Percentiles rank a stretch among this genome's conserved stretches.
Evolutionary conservation across 2,797 vertebrate species (phyloP).

Genomic region (Halcyon leucocephala): DNA sequence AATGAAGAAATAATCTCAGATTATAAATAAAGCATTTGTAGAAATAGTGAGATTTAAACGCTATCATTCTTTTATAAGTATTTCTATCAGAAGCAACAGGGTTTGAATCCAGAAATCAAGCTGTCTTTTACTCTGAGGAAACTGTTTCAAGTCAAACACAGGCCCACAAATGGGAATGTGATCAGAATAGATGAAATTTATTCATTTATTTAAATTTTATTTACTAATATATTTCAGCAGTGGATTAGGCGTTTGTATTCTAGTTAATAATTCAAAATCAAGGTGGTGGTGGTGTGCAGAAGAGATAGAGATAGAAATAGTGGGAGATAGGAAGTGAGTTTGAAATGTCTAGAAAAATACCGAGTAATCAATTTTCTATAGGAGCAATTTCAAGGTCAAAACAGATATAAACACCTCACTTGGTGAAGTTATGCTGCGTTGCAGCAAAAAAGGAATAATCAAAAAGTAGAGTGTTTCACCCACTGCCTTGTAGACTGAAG

Average conservation of each 20-base stretch:
- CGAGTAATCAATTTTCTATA: neutral
- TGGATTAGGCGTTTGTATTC: neutral
- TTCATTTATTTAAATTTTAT: neutral
- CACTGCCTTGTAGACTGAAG: neutral
- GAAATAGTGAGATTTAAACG: neutral
- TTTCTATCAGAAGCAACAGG: neutral
- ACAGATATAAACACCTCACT: neutral
- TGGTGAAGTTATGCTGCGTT: neutral
- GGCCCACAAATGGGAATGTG: neutral
- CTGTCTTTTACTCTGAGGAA: neutral
- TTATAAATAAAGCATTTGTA: constrained; percentile 45
- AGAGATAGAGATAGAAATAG: neutral
- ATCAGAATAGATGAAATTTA: neutral
- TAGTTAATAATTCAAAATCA: constrained; percentile 15
- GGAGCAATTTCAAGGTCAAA: neutral
- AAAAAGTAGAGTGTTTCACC: neutral
- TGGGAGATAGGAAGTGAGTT: neutral
- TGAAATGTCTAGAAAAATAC: neutral
- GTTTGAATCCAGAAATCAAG: constrained; percentile 26
- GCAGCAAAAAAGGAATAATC: neutral
- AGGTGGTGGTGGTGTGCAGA: neutral
- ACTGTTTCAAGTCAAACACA: constrained; percentile 3
- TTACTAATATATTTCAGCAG: constrained; percentile 5
- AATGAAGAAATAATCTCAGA: neutral
- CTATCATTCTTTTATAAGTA: neutral